Evolutionary conservation across 53 echinoderm and acorn worm species (phyloP).

Genomic region (Hippasteria phrygiana): DNA sequence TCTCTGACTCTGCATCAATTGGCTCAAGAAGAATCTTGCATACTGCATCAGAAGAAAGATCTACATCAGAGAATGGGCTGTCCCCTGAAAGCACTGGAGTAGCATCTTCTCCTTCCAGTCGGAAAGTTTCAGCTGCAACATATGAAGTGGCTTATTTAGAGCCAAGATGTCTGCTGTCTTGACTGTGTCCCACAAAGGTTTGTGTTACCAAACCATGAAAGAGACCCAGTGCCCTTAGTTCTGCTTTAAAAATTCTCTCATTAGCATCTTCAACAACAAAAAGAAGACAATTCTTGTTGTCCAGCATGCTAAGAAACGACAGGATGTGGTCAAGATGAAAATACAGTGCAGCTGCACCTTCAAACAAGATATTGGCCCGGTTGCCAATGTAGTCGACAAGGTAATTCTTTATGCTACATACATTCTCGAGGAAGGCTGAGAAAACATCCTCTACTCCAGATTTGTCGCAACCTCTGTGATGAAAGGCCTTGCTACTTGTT

Average conservation of each 20-base stretch:
- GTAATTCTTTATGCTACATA: constrained; percentile 19
- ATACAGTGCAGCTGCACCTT: constrained; percentile 53
- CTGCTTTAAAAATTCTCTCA: constrained; percentile 44
- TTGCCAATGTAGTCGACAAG: constrained; percentile 73
- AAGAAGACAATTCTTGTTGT: constrained; percentile 41
- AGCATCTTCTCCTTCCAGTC: constrained; percentile 44
- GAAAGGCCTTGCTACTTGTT: constrained; percentile 67
- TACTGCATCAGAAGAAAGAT: no score
- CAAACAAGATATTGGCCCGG: constrained; percentile 66
- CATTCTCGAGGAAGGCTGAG: constrained; percentile 5
- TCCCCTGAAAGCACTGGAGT: neutral
- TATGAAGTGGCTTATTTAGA: constrained; percentile 55
- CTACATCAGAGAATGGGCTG: neutral
- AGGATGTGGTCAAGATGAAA: constrained; percentile 53
- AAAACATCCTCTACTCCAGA: constrained; percentile 66
- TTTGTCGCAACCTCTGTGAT: constrained; percentile 56
- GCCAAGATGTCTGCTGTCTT: constrained; percentile 50
- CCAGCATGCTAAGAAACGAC: constrained; percentile 18
- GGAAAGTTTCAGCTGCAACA: neutral
- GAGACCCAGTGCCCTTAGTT: constrained; percentile 66
- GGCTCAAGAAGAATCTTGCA: no score
- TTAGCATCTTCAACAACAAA: constrained; percentile 55
- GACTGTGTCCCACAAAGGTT: constrained; percentile 63
- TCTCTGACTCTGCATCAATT: no score
- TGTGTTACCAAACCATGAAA: constrained; percentile 48